Evolutionary conservation across 2,888 invertebrate genomes (phyloP).

Genomic region (Exocentrus adspersus): DNA sequence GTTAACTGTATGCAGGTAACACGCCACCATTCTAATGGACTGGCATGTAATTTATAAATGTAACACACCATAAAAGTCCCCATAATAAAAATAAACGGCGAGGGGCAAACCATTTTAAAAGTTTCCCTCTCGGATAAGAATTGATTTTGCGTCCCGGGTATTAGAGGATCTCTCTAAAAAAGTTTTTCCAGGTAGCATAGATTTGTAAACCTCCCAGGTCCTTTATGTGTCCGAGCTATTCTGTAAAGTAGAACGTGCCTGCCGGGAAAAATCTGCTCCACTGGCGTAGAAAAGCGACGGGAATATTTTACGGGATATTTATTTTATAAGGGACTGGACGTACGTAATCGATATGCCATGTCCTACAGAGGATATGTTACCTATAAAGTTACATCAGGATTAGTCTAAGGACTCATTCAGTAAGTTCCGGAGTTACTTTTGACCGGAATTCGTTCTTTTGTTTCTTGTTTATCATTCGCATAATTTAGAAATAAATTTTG

Average conservation of each 20-base stretch:
- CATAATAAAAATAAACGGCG: constrained; percentile 10
- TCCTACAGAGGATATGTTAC: no score
- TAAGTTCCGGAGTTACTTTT: no score
- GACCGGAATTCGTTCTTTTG: no score
- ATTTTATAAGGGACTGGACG: neutral
- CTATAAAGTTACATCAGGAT: no score
- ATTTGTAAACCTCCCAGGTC: neutral
- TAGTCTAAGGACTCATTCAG: no score
- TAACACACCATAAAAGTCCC: neutral
- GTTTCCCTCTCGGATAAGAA: constrained; percentile 8
- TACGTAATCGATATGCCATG: no score
- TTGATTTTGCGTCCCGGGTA: constrained; percentile 8
- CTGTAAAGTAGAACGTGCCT: neutral
- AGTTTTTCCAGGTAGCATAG: constrained; percentile 1
- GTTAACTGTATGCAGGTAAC: no score
- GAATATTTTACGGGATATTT: neutral
- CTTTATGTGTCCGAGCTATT: neutral
- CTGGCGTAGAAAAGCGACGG: neutral
- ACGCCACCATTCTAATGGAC: no score
- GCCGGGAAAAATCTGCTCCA: neutral
- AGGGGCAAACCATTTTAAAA: constrained; percentile 2
- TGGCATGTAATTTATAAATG: neutral
- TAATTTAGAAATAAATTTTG: no score
- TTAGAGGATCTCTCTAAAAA: constrained; percentile 3
- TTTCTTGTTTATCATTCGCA: no score